Base-by-base conservation (phyloP, 2,888 invertebrate species). In the Lithodes maja region DNA sequence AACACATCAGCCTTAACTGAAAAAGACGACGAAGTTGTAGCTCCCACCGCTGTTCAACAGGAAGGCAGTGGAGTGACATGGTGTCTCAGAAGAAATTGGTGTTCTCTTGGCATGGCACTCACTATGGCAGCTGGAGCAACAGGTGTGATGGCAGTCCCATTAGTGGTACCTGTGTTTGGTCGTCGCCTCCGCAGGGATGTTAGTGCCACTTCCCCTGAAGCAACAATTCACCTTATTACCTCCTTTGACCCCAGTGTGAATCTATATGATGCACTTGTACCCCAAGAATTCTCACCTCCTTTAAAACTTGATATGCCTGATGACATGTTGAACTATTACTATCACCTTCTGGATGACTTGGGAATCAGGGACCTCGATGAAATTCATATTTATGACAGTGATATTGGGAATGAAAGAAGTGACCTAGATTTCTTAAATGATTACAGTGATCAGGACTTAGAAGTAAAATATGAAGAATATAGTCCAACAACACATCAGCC, bases 81-180 rank as follows among this genome's bases (percentile, higher is more conserved):
- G 69, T 89, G 89, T 55, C 77, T 89, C 12, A 50, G n/a, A n/a
- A 89, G 17, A 7, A 85, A 69, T 5, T 89, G 85, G 89, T 89
- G 89, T 55, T 55, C 89, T 49, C 52, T 89, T 1, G 85, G 89
- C 3, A 52, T 89, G 69, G 85, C 89, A 50, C 75, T 89, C 50
- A 82, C 89, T 9, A 71, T 89, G 85, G 82, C 77, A 2, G 74
- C 79, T 5, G 89, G 89, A 49, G 85, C 89, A 2, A 85, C 89
- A 0, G 82, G 85, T 50, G 89, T 81, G 5, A 77, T 89, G 77
- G 89, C 82, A 33, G 85, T 83, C 5, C 89, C 89, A 2, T 69
- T 89, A 2, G 82, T 89, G 52, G 55, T 82, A 3, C 89, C 89
- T 12, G 82, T 81, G 1, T 49, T 89, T 33, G 89, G 89, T 3